Conservation (phyloP, 2,113 vertebrate genomes). For the Dendropsophus ebraccatus region DNA sequence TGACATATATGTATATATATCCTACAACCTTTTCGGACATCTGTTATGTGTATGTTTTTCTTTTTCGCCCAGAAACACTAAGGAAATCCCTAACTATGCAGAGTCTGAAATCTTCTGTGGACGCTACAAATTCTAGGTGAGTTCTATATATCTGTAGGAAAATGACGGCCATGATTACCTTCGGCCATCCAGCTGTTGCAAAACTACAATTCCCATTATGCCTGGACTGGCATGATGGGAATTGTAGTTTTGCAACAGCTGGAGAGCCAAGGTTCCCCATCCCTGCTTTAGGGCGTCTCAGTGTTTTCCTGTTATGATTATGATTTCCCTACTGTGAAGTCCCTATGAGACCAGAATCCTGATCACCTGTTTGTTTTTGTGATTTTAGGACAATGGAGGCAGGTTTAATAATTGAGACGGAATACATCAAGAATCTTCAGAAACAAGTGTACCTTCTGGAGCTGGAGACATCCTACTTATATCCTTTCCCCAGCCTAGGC, state of each 20-base stretch:
- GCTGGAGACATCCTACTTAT: conserved; percentile 44
- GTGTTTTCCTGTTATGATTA: no score
- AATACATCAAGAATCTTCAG: conserved; percentile 58
- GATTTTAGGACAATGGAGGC: conserved; percentile 2
- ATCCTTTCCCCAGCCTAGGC: conserved; percentile 35
- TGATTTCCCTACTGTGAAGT: not conserved
- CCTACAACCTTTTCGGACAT: no score
- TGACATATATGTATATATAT: no score
- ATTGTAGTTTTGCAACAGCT: no score
- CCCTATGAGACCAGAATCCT: not conserved
- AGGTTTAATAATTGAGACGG: conserved; percentile 17
- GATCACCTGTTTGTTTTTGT: not conserved
- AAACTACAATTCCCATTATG: no score
- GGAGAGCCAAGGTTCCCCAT: no score
- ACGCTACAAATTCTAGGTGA: not conserved
- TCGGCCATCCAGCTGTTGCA: no score
- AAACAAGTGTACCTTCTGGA: conserved; percentile 58
- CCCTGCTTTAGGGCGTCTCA: no score
- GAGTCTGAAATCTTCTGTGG: not conserved
- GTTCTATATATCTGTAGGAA: no score
- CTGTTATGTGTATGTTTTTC: not conserved
- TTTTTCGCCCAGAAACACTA: not conserved
- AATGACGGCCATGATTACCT: no score
- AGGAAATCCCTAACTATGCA: conserved; percentile 1
- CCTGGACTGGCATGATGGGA: no score